phyloP scores from a whole-genome alignment of 1,140 invertebrate species.

The Drosophila nigromelanica region DNA sequence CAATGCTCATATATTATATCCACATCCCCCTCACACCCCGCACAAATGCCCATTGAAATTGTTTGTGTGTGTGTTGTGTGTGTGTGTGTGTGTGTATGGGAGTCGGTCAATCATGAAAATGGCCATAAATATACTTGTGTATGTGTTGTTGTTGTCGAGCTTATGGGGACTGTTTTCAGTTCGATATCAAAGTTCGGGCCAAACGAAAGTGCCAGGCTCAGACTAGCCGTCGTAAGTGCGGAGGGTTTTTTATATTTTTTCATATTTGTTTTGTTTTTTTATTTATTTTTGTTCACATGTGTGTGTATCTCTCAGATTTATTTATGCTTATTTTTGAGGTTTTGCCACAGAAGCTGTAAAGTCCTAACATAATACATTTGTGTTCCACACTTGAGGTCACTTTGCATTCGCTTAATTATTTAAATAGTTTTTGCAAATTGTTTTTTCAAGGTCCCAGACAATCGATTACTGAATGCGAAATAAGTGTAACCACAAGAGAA shows the following conservation, averaged over 20 bases:
- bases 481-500: not conserved
- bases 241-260: conserved; percentile 20
- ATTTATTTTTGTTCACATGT: conserved; percentile 8
- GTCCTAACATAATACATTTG: conserved; percentile 9
- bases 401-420: conserved; percentile 42
- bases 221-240: conserved; percentile 40
- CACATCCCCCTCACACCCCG: conserved; percentile 23
- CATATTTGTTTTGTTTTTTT: not conserved
- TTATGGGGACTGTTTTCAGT: conserved; percentile 27
- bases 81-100: conserved; percentile 32
- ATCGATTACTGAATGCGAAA: conserved; percentile 31
- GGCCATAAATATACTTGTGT: conserved; percentile 66
- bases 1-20: conserved; percentile 63
- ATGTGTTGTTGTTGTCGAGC: conserved; percentile 9
- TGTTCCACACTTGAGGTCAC: conserved; percentile 9
- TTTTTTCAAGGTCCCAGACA: conserved; percentile 31
- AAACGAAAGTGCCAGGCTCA: not conserved
- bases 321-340: conserved; percentile 40
- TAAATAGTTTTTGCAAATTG: conserved; percentile 40
- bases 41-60: conserved; percentile 2
- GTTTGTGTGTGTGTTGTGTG: not conserved
- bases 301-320: conserved; percentile 27
- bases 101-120: conserved; percentile 77
- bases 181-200: conserved; percentile 45
- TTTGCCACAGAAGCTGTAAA: conserved; percentile 30